Conservation (phyloP, 2,888 invertebrate species). For the Empis livida region DNA sequence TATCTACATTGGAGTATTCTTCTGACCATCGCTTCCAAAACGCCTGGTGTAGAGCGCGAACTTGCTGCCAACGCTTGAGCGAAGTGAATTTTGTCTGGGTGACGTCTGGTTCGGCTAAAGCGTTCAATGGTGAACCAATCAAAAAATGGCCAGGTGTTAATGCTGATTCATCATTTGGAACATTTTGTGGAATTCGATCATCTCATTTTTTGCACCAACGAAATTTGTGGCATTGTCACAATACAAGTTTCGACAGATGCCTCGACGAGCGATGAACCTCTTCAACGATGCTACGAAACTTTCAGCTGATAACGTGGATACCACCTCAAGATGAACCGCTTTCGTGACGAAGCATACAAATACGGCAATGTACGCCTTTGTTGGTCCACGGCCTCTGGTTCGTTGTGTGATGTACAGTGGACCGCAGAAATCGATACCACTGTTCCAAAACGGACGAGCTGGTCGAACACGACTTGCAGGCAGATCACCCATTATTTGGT, state of each 20-base stretch:
- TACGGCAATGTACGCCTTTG: conserved; percentile 2
- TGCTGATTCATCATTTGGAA: not conserved
- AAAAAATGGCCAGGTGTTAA: not conserved
- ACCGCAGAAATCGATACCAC: conserved; percentile 6
- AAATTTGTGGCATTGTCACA: conserved; percentile 2
- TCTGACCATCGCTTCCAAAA: conserved; percentile 6
- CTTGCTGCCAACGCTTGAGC: conserved; percentile 5
- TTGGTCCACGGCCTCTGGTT: not conserved
- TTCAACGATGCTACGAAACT: not conserved
- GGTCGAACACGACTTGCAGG: not conserved
- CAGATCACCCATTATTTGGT: conserved; percentile 2
- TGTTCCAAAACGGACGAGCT: not conserved
- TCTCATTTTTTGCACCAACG: conserved; percentile 1
- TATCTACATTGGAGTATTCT: conserved; percentile 6
- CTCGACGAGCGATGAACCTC: not conserved
- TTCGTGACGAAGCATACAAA: conserved; percentile 3
- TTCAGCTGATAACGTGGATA: not conserved
- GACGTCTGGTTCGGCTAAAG: not conserved
- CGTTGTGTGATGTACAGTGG: conserved; percentile 9
- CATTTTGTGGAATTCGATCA: not conserved
- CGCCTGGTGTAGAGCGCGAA: conserved; percentile 3
- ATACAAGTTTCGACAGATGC: not conserved
- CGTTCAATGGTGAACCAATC: not conserved
- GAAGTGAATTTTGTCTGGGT: not conserved
- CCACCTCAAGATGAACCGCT: conserved; percentile 7